Percentiles rank a stretch among this genome's conserved stretches.
These are phyloP conservation scores for Halcyon senegalensis DNA, from an alignment of 2,113 vertebrate genomes.

Conservation along the genomic window DNA sequence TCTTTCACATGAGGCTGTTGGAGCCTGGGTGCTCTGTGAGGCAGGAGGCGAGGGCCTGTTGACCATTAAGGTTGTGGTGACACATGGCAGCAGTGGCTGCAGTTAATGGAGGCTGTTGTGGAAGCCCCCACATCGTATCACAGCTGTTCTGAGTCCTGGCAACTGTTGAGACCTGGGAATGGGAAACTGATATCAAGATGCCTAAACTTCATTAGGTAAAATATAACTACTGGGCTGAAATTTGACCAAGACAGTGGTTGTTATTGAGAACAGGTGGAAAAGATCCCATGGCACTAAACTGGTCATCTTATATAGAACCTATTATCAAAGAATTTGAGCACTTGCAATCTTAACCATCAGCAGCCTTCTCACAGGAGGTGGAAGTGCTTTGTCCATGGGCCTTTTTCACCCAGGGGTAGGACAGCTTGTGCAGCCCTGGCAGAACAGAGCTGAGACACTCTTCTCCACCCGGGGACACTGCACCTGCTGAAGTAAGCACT, in stretches of 20 bases:
- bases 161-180: not conserved
- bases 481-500: accelerated
- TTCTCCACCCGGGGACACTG: accelerated
- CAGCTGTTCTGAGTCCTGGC: not conserved
- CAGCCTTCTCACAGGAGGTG: not conserved
- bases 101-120: accelerated
- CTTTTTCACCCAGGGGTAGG: not conserved
- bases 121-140: accelerated
- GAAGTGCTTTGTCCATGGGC: not conserved
- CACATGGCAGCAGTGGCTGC: accelerated
- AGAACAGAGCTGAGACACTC: not conserved
- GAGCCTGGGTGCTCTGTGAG: accelerated
- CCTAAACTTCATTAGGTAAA: not conserved
- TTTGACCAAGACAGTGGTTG: not conserved
- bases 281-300: not conserved
- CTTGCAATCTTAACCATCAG: not conserved
- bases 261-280: not conserved
- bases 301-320: not conserved
- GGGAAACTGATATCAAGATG: not conserved
- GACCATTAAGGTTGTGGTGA: accelerated
- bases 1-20: accelerated
- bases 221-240: not conserved
- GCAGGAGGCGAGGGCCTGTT: not conserved
- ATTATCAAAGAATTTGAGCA: not conserved
- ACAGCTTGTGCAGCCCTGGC: not conserved